Evolutionary conservation across 2,888 invertebrate genomes (phyloP).

Genomic region (Melanargia galathea): DNA sequence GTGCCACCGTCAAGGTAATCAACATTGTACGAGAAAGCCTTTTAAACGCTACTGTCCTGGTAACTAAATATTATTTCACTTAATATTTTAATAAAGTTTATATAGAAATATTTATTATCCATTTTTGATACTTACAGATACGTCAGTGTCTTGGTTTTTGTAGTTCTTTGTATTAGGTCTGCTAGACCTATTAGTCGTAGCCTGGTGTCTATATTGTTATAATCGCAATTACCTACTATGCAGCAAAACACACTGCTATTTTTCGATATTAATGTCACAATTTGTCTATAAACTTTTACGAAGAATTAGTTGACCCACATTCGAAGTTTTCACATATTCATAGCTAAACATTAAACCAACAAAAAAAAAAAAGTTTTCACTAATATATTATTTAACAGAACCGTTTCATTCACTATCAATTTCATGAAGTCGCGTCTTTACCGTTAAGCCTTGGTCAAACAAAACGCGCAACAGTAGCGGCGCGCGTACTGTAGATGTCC

Average conservation of each 20-base stretch:
- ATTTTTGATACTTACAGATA: not conserved
- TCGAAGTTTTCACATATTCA: not conserved
- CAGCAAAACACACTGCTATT: not conserved
- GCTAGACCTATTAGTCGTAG: no score
- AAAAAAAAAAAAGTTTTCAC: conserved; percentile 1
- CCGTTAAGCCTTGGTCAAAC: not conserved
- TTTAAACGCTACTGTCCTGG: conserved; percentile 25
- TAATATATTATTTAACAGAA: conserved; percentile 3
- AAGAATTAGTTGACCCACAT: not conserved
- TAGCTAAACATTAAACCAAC: not conserved
- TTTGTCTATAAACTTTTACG: not conserved
- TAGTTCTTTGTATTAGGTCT: no score
- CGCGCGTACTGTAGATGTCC: not conserved
- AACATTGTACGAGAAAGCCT: conserved; percentile 35
- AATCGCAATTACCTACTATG: not conserved
- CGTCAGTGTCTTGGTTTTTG: not conserved
- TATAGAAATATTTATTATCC: no score
- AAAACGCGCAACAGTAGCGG: not conserved
- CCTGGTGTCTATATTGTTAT: no score
- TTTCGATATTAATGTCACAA: not conserved
- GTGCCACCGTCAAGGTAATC: conserved; percentile 45
- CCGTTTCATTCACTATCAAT: not conserved
- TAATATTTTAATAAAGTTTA: not conserved
- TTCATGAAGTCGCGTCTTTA: not conserved
- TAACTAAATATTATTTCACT: conserved; percentile 14